Evolutionary conservation across 2,888 invertebrate species (phyloP).

Genomic region (Drosophila pseudotalamancana): DNA sequence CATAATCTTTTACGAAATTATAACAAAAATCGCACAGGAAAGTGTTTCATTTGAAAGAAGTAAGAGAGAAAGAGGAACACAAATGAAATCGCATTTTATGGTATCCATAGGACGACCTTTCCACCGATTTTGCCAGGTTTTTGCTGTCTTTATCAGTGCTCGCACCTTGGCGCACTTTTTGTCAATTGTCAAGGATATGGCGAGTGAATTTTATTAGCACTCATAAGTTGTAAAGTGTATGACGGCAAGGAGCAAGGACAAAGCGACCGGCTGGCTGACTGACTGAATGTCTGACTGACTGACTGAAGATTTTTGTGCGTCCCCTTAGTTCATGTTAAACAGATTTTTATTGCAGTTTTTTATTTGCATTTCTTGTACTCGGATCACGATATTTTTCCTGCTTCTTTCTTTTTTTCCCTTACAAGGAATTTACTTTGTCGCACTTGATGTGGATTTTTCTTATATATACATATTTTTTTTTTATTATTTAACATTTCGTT

Average conservation of each 20-base stretch:
- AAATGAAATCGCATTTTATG: conserved; percentile 70
- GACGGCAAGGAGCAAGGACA: conserved; percentile 46
- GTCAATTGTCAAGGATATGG: conserved; percentile 61
- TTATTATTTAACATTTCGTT: conserved; percentile 73
- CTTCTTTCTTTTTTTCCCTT: conserved; percentile 28
- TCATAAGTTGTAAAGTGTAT: conserved; percentile 76
- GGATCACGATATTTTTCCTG: conserved; percentile 25
- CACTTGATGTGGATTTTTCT: conserved; percentile 12
- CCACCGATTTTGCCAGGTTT: not conserved
- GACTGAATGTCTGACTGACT: conserved; percentile 27
- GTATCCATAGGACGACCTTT: conserved; percentile 48
- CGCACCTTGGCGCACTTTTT: conserved; percentile 67
- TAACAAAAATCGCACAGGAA: conserved; percentile 55
- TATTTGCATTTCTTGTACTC: conserved; percentile 56
- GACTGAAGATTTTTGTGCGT: conserved; percentile 44
- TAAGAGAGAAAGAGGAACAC: conserved; percentile 32
- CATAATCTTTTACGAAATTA: conserved; percentile 47
- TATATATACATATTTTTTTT: conserved; percentile 21
- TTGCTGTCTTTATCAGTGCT: conserved; percentile 50
- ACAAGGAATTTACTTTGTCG: conserved; percentile 64
- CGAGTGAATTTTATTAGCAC: conserved; percentile 75
- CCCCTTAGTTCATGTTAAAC: conserved; percentile 70
- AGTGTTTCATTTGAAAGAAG: conserved; percentile 45
- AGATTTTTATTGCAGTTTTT: conserved; percentile 79
- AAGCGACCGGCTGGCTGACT: conserved; percentile 8